Conservation (phyloP, 2,888 invertebrate species). For the Amphiduros pacificus region DNA sequence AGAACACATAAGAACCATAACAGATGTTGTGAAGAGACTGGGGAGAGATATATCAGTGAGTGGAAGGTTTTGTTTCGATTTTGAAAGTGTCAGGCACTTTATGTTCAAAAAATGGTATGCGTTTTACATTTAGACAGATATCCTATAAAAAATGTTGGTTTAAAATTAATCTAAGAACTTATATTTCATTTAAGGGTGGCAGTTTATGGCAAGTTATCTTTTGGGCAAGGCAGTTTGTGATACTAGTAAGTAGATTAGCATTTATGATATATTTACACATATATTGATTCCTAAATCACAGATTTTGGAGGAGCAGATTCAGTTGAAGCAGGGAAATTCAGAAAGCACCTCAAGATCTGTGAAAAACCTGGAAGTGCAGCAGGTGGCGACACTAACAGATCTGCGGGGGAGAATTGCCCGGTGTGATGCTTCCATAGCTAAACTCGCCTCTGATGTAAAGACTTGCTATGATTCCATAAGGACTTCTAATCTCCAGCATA, state of each 20-base stretch:
- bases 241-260: too few species aligned
- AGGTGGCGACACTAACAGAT: slow-evolving; percentile 55
- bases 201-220: too few species aligned
- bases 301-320: slow-evolving; percentile 49
- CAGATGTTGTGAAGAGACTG: slow-evolving; percentile 54
- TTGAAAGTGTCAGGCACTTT: too few species aligned
- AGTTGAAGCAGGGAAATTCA: slow-evolving; percentile 40
- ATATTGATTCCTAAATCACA: slow-evolving; percentile 22
- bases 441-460: slow-evolving; percentile 48
- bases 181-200: too few species aligned
- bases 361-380: slow-evolving; percentile 55
- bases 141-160: too few species aligned
- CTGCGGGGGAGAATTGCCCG: slow-evolving; percentile 55
- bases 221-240: too few species aligned
- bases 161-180: too few species aligned
- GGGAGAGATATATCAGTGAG: slow-evolving; percentile 53
- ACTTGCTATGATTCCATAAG: slow-evolving; percentile 46
- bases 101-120: too few species aligned
- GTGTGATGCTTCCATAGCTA: slow-evolving; percentile 54
- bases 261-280: neutral
- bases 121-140: too few species aligned
- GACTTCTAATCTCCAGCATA: slow-evolving; percentile 39
- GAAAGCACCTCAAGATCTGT: slow-evolving; percentile 50
- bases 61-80: neutral
- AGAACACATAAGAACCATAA: slow-evolving; percentile 58